A percentile compares a stretch with the other conserved stretches of the same genome.
Evolutionary conservation across 2,888 invertebrate genomes (phyloP).

Genomic region (Globia sparganii): DNA sequence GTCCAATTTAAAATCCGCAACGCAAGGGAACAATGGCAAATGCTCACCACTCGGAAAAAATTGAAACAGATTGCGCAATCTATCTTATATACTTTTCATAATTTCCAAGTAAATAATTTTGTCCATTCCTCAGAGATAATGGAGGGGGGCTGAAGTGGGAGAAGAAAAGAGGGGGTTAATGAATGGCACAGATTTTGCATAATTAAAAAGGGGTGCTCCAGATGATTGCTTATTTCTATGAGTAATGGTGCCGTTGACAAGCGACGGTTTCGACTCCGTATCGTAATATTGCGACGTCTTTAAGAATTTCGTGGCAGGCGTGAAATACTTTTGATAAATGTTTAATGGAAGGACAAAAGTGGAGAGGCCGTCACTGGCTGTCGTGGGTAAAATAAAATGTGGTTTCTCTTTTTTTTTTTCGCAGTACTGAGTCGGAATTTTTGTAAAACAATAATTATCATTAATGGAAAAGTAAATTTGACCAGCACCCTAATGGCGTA

Average conservation of each 20-base stretch:
- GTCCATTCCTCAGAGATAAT: conserved; percentile 77
- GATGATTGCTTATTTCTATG: conserved; percentile 87
- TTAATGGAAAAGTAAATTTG: neutral
- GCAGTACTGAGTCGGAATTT: neutral
- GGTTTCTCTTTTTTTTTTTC: neutral
- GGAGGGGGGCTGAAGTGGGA: conserved; percentile 49
- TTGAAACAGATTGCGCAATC: conserved; percentile 83
- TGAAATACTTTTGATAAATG: conserved; percentile 61
- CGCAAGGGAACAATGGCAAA: conserved; percentile 66
- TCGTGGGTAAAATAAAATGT: neutral
- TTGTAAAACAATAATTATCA: neutral
- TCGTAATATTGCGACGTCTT: conserved; percentile 58
- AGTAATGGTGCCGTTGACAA: conserved; percentile 80
- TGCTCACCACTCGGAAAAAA: conserved; percentile 71
- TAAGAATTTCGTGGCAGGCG: conserved; percentile 57
- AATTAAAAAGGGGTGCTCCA: conserved; percentile 87
- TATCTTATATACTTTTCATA: conserved; percentile 84
- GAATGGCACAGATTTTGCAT: conserved; percentile 88
- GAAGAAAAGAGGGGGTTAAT: conserved; percentile 68
- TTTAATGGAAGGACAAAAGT: conserved; percentile 48
- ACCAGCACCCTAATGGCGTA: too few relatives aligned
- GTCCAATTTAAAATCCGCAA: conserved; percentile 70
- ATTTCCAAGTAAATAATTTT: conserved; percentile 85
- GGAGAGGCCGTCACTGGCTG: neutral
- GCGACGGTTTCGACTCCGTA: conserved; percentile 65